Base-by-base conservation (phyloP, 2,888 invertebrate species). In the Plemyria rubiginata region DNA sequence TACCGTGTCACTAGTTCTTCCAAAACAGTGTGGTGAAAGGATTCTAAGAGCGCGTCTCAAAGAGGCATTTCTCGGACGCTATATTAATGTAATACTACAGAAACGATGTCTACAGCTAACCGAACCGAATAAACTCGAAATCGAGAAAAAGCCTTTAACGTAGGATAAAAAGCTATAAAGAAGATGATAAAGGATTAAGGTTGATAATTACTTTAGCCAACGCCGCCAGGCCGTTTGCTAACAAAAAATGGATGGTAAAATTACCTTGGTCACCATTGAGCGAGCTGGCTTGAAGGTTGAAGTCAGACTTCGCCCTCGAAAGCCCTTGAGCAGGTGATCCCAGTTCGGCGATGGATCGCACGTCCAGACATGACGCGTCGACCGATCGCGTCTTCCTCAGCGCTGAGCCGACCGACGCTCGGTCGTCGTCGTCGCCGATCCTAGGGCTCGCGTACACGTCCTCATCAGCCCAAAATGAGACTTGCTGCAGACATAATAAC, bases 331-430 rank as follows among this genome's bases (percentile, higher is more conserved):
- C 87, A 41, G 95, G 95, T 9, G 95, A 94, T 38, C 94, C 94
- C 58, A 94, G 93, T 60, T 95, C 95, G 48, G 93, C 94, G 77
- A 96, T 94, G 73, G 96, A 95, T 67, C 97, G 94, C 75, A 97
- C 95, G 77, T 97, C 97, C 67, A 97, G 93, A 78, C 97, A 97
- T 3, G 97, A 97, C 2, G 97, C 97, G 80, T 98, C 98, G 87
- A 98, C 97, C 68, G 97, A 97, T 79, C 97, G 95, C 11, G 97
- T 97, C 88, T 98, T 98, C 75, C 98, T 94, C 73, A 97, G 86
- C 74, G 96, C 96, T 3, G 97, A 96, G 41, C 95, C 95, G 66
- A 97, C 94, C 54, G 96, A 96, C 43, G 95, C 94, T 43, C 95
- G 88, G 78, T 96, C 96, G 55, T 94, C 94, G 15, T 97, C 97